A percentile compares a stretch with the other conserved stretches of the same genome.
Evolutionary conservation across 1,140 invertebrate genomes (phyloP).

Genomic region (Potamilus streckersoni): DNA sequence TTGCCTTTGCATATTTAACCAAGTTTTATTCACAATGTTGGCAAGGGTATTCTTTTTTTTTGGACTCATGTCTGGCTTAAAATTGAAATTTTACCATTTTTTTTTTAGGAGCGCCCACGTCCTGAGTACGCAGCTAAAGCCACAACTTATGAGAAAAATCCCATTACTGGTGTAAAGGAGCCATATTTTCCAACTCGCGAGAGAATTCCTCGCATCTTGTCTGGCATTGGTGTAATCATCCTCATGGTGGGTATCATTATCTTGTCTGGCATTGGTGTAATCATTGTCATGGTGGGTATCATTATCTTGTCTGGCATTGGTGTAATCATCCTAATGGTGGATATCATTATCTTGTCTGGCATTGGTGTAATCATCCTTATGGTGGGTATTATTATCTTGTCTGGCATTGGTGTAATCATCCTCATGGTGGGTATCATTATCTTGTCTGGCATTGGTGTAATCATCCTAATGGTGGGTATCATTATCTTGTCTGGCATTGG

Average conservation of each 20-base stretch:
- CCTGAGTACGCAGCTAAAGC: constrained; percentile 65
- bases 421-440: constrained; percentile 69
- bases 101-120: constrained; percentile 61
- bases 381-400: constrained; percentile 68
- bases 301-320: constrained; percentile 65
- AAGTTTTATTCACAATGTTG: too few species aligned
- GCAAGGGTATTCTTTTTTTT: not conserved
- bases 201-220: constrained; percentile 60
- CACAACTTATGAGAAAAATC: constrained; percentile 63
- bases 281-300: constrained; percentile 67
- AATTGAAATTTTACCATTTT: not conserved
- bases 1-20: too few species aligned
- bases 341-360: constrained; percentile 65
- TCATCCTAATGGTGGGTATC: constrained; percentile 67
- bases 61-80: not conserved
- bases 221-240: constrained; percentile 62
- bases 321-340: constrained; percentile 65
- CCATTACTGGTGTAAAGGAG: constrained; percentile 71
- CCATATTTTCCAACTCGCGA: constrained; percentile 72
- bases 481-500: constrained; percentile 65
- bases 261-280: constrained; percentile 61
- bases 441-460: constrained; percentile 61
- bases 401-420: constrained; percentile 62
- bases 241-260: constrained; percentile 61
- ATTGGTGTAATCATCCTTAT: constrained; percentile 63